A percentile compares a stretch with the other conserved stretches of the same genome.
Evolutionary conservation across 2,888 invertebrate genomes (phyloP).

Genomic region (Petrophora chlorosata): DNA sequence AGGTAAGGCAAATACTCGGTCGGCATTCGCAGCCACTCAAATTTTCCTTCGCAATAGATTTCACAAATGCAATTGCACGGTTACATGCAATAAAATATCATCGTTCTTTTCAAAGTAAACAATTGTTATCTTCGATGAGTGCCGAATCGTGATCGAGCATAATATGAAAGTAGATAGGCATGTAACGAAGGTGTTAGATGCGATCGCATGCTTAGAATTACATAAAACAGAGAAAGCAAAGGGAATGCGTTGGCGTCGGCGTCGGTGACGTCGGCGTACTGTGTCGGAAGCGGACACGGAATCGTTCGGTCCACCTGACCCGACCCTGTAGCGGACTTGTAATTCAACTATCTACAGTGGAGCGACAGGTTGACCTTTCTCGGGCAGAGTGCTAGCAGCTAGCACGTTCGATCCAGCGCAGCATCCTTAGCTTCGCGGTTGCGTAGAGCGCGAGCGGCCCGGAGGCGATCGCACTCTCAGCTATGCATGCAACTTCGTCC

Average conservation of each 20-base stretch:
- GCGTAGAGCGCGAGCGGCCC: slow-evolving; percentile 1
- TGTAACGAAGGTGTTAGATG: slow-evolving; percentile 17
- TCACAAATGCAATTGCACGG: slow-evolving; percentile 43
- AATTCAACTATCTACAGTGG: slow-evolving; percentile 68
- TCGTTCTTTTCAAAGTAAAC: slow-evolving; percentile 36
- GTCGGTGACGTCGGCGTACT: slow-evolving; percentile 34
- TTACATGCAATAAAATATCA: slow-evolving; percentile 38
- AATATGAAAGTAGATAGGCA: slow-evolving; percentile 14
- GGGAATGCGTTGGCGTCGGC: slow-evolving; percentile 51
- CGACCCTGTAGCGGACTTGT: slow-evolving; percentile 71
- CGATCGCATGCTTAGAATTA: slow-evolving; percentile 42
- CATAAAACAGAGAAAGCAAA: slow-evolving; percentile 69
- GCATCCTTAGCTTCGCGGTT: slow-evolving; percentile 11
- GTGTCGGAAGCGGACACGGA: slow-evolving; percentile 77
- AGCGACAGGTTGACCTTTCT: slow-evolving; percentile 68
- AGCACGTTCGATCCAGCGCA: no score
- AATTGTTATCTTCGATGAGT: slow-evolving; percentile 32
- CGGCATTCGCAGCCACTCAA: slow-evolving; percentile 27
- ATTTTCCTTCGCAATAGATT: slow-evolving; percentile 49
- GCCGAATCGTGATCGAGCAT: slow-evolving; percentile 45
- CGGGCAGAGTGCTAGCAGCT: slow-evolving; percentile 22
- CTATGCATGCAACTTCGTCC: neutral
- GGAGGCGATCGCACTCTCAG: neutral
- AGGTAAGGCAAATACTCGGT: slow-evolving; percentile 41
- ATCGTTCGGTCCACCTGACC: slow-evolving; percentile 57